Evolutionary conservation across 1,140 invertebrate genomes (phyloP).

Genomic region (Drosophila parvula): DNA sequence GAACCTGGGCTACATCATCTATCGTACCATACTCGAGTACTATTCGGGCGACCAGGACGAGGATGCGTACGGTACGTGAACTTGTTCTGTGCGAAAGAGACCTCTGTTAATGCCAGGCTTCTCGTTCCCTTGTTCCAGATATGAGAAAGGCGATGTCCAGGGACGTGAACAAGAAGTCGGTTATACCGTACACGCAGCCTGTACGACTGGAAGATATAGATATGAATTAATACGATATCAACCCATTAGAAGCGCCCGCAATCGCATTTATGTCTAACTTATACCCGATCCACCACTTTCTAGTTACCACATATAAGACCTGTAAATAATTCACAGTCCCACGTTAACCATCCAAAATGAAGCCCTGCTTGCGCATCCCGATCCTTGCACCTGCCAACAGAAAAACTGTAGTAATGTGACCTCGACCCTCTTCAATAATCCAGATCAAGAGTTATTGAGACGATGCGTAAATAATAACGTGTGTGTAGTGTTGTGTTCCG

Average conservation of each 20-base stretch:
- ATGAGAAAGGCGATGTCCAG: slow-evolving; percentile 98
- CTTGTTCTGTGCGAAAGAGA: too few species aligned
- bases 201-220: slow-evolving; percentile 98
- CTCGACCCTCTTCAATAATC: slow-evolving; percentile 26
- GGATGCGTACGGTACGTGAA: slow-evolving; percentile 95
- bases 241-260: slow-evolving; percentile 64
- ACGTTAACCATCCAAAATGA: slow-evolving; percentile 9
- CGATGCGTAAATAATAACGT: slow-evolving; percentile 58
- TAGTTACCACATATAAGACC: slow-evolving; percentile 25
- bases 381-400: slow-evolving; percentile 13
- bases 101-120: neutral
- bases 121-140: slow-evolving; percentile 88
- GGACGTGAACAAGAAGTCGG: slow-evolving; percentile 96
- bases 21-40: slow-evolving; percentile 97
- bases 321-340: slow-evolving; percentile 49
- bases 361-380: slow-evolving; percentile 30
- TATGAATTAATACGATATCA: slow-evolving; percentile 84
- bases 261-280: slow-evolving; percentile 75
- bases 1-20: slow-evolving; percentile 98
- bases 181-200: slow-evolving; percentile 96
- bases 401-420: slow-evolving; percentile 30
- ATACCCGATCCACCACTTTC: slow-evolving; percentile 10
- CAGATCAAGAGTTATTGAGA: slow-evolving; percentile 36
- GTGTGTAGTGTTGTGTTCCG: slow-evolving; percentile 25
- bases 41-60: slow-evolving; percentile 98